phyloP scores from a whole-genome alignment of 2,888 invertebrate genomes.

The Zygothrica quintamaculata region DNA sequence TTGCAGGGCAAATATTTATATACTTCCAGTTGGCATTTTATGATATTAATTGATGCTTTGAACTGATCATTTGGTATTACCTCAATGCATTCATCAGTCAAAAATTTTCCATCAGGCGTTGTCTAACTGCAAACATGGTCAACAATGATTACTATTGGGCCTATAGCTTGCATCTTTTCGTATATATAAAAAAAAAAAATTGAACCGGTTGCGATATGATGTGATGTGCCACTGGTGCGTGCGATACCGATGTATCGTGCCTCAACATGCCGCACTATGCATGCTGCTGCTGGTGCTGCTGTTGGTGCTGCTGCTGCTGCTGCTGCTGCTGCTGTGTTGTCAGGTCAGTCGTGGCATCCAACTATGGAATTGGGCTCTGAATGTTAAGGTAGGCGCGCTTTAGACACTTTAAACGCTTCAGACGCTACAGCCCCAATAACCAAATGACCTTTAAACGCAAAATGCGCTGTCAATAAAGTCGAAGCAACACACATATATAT shows the following conservation, averaged over 20 bases:
- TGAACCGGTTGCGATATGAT: constrained; percentile 63
- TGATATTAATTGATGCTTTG: too few species aligned
- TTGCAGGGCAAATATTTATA: constrained; percentile 50
- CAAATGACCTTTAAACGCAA: constrained; percentile 78
- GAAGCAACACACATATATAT: constrained; percentile 41
- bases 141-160: constrained; percentile 49
- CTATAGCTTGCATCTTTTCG: constrained; percentile 42
- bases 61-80: constrained; percentile 18
- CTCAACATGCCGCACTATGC: constrained; percentile 34
- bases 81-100: constrained; percentile 26
- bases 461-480: constrained; percentile 60
- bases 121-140: constrained; percentile 27
- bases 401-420: constrained; percentile 21
- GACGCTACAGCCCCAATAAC: constrained; percentile 63
- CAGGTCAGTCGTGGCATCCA: constrained; percentile 59
- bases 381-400: constrained; percentile 83
- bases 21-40: background rate
- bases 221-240: constrained; percentile 40
- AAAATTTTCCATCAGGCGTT: constrained; percentile 44
- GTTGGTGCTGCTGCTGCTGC: too few species aligned
- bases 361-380: constrained; percentile 76
- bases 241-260: constrained; percentile 28
- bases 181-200: constrained; percentile 20
- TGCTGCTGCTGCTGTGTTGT: too few species aligned
- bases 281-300: too few species aligned